phyloP scores from a whole-genome alignment of 1,140 invertebrate genomes.

The Drosophila mojavensis region DNA sequence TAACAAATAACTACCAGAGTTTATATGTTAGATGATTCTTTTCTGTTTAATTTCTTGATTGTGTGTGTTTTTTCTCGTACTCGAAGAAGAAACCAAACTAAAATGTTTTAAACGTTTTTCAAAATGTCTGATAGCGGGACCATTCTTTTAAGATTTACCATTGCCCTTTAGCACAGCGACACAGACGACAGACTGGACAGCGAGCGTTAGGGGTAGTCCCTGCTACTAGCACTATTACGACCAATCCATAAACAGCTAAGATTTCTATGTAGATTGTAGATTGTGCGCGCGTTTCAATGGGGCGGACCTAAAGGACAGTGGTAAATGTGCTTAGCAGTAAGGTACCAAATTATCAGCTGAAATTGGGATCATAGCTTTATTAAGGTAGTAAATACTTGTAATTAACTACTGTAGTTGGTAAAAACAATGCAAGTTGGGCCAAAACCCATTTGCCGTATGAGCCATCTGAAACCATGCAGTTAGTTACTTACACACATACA shows the following conservation, averaged over 20 bases:
- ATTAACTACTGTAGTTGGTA: constrained; percentile 45
- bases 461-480: constrained; percentile 20
- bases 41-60: constrained; percentile 48
- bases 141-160: constrained; percentile 85
- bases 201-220: not conserved
- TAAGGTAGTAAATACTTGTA: constrained; percentile 83
- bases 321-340: constrained; percentile 84
- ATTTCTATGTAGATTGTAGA: not conserved
- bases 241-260: not conserved
- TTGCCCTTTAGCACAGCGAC: constrained; percentile 63
- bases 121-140: constrained; percentile 84
- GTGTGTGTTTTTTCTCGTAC: constrained; percentile 63
- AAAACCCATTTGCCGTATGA: constrained; percentile 9
- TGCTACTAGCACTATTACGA: no score
- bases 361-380: constrained; percentile 85
- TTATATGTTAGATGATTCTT: constrained; percentile 54
- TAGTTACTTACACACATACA: constrained; percentile 19
- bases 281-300: not conserved
- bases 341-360: constrained; percentile 85
- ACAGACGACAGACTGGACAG: not conserved
- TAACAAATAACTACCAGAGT: constrained; percentile 22
- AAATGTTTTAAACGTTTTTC: constrained; percentile 84
- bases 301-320: constrained; percentile 73
- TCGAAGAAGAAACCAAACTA: constrained; percentile 66
- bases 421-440: not conserved